Conservation (phyloP, 2,888 invertebrate species). For the Lathronympha strigana region DNA sequence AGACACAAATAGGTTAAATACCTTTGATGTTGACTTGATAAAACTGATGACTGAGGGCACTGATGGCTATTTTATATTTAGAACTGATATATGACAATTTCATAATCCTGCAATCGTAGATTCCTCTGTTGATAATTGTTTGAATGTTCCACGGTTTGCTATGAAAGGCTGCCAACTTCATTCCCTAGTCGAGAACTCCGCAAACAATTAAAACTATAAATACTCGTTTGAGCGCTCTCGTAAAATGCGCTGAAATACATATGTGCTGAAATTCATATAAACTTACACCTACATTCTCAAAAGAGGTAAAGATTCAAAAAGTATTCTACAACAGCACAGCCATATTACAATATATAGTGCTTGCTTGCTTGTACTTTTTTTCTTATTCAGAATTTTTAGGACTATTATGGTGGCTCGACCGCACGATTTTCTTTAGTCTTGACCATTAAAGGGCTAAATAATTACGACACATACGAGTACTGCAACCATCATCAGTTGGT, state of each 20-base stretch:
- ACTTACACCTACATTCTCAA: no score
- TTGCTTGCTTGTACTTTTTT: no score
- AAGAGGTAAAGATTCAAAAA: no score
- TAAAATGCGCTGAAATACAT: conserved; percentile 8
- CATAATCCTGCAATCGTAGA: not conserved
- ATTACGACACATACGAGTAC: no score
- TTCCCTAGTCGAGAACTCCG: not conserved
- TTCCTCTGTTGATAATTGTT: not conserved
- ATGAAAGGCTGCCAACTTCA: not conserved
- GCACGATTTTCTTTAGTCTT: not conserved
- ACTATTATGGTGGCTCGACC: no score
- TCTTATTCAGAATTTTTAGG: no score
- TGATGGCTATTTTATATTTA: not conserved
- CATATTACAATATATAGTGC: no score
- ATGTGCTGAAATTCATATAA: no score
- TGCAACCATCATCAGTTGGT: not conserved
- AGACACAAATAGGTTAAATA: no score
- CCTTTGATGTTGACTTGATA: no score
- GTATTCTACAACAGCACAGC: no score
- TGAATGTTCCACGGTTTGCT: not conserved
- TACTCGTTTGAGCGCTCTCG: not conserved
- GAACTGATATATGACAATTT: not conserved
- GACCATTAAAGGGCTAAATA: not conserved
- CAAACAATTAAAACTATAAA: conserved; percentile 32
- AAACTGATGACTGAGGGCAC: no score